A percentile compares a stretch with the other conserved stretches of the same genome.
Evolutionary conservation across 2,888 invertebrate species (phyloP).

Genomic region (Amphipyra berbera): DNA sequence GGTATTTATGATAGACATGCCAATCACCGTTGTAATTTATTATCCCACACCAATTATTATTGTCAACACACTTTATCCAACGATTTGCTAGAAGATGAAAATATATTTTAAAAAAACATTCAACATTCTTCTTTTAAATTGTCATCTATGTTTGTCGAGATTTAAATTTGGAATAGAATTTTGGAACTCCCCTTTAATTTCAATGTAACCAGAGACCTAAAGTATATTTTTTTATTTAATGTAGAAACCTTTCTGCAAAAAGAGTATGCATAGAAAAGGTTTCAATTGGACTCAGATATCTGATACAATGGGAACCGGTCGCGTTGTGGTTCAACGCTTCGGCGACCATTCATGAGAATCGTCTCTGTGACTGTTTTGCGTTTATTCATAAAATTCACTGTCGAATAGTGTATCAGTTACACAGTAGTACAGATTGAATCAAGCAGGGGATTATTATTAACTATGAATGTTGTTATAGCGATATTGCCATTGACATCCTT

Average conservation of each 20-base stretch:
- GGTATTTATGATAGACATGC: conserved; percentile 10
- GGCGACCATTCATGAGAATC: conserved; percentile 55
- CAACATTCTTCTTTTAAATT: background rate
- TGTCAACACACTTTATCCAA: conserved; percentile 17
- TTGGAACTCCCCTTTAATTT: conserved; percentile 22
- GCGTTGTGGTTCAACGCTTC: conserved; percentile 53
- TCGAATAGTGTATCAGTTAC: conserved; percentile 3
- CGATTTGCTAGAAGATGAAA: conserved; percentile 3
- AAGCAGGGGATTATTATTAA: conserved; percentile 1
- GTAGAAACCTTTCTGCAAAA: conserved; percentile 28
- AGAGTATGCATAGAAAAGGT: conserved; percentile 30
- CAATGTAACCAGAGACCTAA: conserved; percentile 4
- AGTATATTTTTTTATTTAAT: background rate
- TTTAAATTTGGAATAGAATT: background rate
- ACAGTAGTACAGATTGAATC: background rate
- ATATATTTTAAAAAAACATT: conserved; percentile 7
- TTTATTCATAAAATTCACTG: conserved; percentile 40
- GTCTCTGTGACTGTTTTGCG: conserved; percentile 30
- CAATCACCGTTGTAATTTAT: conserved; percentile 25
- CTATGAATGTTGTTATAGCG: conserved; percentile 13
- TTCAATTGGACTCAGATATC: conserved; percentile 49
- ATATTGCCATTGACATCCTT: conserved; percentile 11
- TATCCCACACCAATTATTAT: conserved; percentile 29
- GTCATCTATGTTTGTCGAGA: background rate
- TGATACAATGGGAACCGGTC: conserved; percentile 56